Conservation (phyloP, 1,140 invertebrate genomes). For the Zaprionus lachaisei region DNA sequence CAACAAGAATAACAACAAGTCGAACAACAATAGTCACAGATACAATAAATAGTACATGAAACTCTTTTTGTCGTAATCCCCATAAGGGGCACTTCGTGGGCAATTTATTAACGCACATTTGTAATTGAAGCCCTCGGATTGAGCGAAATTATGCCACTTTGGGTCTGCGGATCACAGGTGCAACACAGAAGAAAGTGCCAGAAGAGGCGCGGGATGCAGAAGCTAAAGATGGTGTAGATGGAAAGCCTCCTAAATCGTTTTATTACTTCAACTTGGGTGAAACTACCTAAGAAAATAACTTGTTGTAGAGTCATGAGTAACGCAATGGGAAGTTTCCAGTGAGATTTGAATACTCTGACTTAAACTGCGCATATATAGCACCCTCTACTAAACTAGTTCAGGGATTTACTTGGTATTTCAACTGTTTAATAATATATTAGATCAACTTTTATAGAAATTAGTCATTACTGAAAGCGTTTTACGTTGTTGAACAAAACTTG, state of each 20-base stretch:
- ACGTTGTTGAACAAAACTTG: too few relatives aligned
- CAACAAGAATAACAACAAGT: conserved; percentile 31
- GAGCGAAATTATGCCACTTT: conserved; percentile 52
- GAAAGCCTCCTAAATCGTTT: neutral
- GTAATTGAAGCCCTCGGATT: conserved; percentile 61
- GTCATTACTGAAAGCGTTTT: too few relatives aligned
- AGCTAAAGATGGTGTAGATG: neutral
- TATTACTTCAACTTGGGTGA: neutral
- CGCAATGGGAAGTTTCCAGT: neutral
- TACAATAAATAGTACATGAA: conserved; percentile 65
- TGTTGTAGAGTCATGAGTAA: neutral
- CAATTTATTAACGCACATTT: conserved; percentile 73
- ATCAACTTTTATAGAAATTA: too few relatives aligned
- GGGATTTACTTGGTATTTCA: too few relatives aligned
- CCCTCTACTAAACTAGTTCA: too few relatives aligned
- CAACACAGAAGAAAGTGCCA: neutral
- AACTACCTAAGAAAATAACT: neutral
- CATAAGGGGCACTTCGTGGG: conserved; percentile 22
- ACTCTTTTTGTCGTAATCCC: conserved; percentile 18
- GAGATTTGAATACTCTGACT: neutral
- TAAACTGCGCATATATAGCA: too few relatives aligned
- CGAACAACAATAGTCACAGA: conserved; percentile 28
- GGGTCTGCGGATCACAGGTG: conserved; percentile 41
- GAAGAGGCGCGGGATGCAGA: neutral
- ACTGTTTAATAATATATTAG: too few relatives aligned